Conservation (phyloP, 1,140 invertebrate genomes). For the Melitaea cinxia region DNA sequence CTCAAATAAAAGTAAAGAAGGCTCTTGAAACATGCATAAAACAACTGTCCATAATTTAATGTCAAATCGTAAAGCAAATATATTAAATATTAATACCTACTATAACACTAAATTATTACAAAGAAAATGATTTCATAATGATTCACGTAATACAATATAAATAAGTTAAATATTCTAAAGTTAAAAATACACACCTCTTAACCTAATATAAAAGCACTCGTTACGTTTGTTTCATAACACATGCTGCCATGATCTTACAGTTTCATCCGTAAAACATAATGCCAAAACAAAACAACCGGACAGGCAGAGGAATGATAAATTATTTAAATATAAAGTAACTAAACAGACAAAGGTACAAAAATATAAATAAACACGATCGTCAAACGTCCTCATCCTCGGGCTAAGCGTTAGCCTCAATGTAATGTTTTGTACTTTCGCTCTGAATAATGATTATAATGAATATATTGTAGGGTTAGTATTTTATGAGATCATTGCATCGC, state of each 20-base stretch:
- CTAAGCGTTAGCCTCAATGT: constrained; percentile 40
- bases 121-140: constrained; percentile 79
- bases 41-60: constrained; percentile 77
- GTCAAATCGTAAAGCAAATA: constrained; percentile 77
- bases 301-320: constrained; percentile 71
- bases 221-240: constrained; percentile 62
- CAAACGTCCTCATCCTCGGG: constrained; percentile 39
- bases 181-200: constrained; percentile 81
- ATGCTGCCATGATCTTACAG: constrained; percentile 45
- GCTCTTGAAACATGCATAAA: constrained; percentile 67
- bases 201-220: constrained; percentile 80
- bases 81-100: constrained; percentile 81
- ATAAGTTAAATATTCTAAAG: constrained; percentile 82
- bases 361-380: constrained; percentile 66
- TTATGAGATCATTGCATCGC: constrained; percentile 79
- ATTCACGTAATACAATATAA: constrained; percentile 80
- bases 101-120: constrained; percentile 78
- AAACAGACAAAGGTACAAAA: constrained; percentile 78
- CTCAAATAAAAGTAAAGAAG: constrained; percentile 73
- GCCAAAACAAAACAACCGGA: constrained; percentile 63
- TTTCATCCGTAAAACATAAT: constrained; percentile 56
- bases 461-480: constrained; percentile 71
- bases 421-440: constrained; percentile 79
- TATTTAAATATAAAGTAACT: constrained; percentile 68
- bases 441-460: constrained; percentile 60